These are phyloP conservation scores for Homarus americanus DNA, from an alignment of 1,140 invertebrate genomes.

Conservation along the genomic window DNA sequence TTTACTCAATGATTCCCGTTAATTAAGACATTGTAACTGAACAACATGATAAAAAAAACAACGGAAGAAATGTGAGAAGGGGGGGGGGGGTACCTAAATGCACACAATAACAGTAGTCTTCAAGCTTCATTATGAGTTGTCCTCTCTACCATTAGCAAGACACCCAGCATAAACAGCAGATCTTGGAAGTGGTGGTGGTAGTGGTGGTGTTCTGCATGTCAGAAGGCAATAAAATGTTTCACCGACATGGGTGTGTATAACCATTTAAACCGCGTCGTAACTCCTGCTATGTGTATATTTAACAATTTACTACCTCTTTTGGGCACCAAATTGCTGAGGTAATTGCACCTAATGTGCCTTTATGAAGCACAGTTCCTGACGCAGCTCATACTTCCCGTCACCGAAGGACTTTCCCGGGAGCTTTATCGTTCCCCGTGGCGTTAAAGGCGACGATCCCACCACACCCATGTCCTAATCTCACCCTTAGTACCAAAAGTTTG, in stretches of 20 bases:
- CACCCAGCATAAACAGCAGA: no score
- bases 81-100: no score
- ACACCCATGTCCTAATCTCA: background rate
- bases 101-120: no score
- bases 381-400: background rate
- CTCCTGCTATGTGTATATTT: conserved; percentile 66
- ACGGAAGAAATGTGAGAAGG: no score
- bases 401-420: background rate
- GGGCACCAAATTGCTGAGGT: conserved; percentile 69
- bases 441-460: conserved; percentile 3
- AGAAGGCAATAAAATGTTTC: conserved; percentile 30
- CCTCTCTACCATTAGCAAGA: no score
- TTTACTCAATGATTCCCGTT: no score
- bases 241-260: conserved; percentile 53
- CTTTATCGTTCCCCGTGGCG: background rate
- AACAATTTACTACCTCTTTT: conserved; percentile 71
- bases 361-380: conserved; percentile 70
- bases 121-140: no score
- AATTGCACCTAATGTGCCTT: conserved; percentile 69
- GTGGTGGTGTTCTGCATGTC: conserved; percentile 50
- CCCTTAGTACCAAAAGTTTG: background rate
- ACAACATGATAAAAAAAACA: no score
- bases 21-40: no score
- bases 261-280: conserved; percentile 63
- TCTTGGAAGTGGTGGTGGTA: background rate